phyloP scores from a whole-genome alignment of 2,113 vertebrate genomes.

The Hypanus sabinus region DNA sequence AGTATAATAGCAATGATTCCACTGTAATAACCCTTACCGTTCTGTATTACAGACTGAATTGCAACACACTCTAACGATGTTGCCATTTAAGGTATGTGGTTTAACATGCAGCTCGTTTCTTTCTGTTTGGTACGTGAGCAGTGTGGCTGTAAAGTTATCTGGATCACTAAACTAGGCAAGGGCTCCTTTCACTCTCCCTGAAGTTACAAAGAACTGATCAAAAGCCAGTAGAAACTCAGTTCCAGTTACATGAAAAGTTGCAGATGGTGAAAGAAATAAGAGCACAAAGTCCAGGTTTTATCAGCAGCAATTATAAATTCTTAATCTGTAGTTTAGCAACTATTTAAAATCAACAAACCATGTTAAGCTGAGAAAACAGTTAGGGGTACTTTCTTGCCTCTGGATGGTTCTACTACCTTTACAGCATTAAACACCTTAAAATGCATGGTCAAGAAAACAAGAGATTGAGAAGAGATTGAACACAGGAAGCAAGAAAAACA shows the following conservation, averaged over 20 bases:
- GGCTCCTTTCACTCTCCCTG: neutral
- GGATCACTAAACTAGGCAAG: neutral
- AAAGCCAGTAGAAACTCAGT: neutral
- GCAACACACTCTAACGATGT: neutral
- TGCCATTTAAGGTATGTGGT: conserved; percentile 12
- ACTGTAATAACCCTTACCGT: neutral
- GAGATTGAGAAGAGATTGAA: too few species aligned
- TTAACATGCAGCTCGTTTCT: neutral
- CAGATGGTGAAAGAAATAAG: neutral
- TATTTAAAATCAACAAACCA: neutral
- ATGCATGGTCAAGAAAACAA: too few species aligned
- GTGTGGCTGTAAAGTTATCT: neutral
- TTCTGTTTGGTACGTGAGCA: neutral
- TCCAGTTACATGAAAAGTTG: neutral
- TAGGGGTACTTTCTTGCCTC: too few species aligned
- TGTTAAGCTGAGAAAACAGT: neutral
- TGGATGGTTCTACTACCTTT: too few species aligned
- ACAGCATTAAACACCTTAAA: too few species aligned
- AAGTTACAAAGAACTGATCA: neutral
- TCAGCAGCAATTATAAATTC: conserved; percentile 17
- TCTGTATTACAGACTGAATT: neutral
- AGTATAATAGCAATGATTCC: neutral
- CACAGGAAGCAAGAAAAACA: too few species aligned
- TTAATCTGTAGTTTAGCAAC: neutral
- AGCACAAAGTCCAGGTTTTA: conserved; percentile 5